phyloP scores from a whole-genome alignment of 2,113 vertebrate genomes.

The Chlorodrepanis virens region DNA sequence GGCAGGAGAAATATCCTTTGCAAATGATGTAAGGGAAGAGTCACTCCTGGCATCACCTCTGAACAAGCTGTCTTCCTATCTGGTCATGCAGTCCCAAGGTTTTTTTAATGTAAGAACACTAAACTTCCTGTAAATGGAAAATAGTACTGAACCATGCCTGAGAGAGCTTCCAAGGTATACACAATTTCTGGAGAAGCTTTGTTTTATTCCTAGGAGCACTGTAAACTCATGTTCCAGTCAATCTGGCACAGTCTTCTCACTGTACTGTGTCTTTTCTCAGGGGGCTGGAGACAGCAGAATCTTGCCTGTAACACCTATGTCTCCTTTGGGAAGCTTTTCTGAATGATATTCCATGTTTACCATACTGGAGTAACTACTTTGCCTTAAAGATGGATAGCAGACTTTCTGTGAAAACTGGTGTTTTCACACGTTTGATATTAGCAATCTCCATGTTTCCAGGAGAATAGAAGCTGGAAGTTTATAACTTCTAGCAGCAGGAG shows the following conservation, averaged over 20 bases:
- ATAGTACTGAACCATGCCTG: background rate
- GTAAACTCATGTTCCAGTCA: background rate
- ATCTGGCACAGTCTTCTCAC: background rate
- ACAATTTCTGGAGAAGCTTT: background rate
- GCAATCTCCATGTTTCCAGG: background rate
- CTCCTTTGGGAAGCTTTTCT: background rate
- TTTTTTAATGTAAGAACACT: background rate
- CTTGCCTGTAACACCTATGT: background rate
- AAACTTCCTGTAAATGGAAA: background rate
- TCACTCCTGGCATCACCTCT: background rate
- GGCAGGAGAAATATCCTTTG: background rate
- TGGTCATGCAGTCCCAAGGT: background rate
- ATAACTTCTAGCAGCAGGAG: background rate
- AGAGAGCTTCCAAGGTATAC: background rate
- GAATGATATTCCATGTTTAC: background rate
- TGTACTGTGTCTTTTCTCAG: background rate
- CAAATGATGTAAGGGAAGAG: background rate
- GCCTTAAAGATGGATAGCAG: background rate
- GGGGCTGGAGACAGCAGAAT: background rate
- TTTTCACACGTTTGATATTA: background rate
- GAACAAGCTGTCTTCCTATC: background rate
- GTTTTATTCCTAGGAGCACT: background rate
- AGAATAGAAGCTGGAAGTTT: background rate
- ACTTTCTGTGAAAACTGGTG: background rate
- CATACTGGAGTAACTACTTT: background rate